These are phyloP conservation scores for Cebus imitator DNA, from an alignment of 2,113 vertebrate species.

Conservation along the genomic window DNA sequence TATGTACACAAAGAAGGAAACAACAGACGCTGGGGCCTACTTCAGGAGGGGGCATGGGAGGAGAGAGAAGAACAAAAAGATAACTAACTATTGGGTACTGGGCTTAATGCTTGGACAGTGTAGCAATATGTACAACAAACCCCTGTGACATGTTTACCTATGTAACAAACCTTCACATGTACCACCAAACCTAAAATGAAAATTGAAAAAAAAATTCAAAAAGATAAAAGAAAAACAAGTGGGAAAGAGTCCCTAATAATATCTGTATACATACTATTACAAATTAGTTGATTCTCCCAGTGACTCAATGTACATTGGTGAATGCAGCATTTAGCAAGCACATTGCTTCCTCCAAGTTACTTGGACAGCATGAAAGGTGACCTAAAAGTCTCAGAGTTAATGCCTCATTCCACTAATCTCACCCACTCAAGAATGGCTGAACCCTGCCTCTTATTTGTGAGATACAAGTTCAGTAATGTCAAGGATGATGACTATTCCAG, in stretches of 20 bases:
- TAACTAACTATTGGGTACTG: too few species aligned
- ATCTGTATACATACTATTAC: background rate
- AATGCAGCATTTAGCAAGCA: background rate
- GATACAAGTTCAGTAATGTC: background rate
- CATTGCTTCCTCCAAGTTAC: background rate
- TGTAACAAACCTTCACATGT: too few species aligned
- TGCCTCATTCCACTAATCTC: background rate
- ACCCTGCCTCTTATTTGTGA: background rate
- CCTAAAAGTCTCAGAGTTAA: background rate
- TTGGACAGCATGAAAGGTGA: background rate
- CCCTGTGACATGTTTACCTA: too few species aligned
- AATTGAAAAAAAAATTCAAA: too few species aligned
- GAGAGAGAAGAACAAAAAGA: too few species aligned
- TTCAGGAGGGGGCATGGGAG: too few species aligned
- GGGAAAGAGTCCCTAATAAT: background rate
- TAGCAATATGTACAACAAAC: too few species aligned
- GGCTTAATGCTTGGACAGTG: too few species aligned
- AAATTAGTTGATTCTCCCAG: background rate
- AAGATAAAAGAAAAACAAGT: background rate
- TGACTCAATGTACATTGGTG: background rate
- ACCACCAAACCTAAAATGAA: too few species aligned
- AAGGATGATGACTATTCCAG: too few species aligned
- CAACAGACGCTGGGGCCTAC: too few species aligned
- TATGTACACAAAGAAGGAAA: too few species aligned
- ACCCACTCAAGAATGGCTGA: background rate